Evolutionary conservation across 2,797 vertebrate species (phyloP), one percentile per base, ranked within the genome.

Genomic region (Pelodytes ibericus): DNA sequence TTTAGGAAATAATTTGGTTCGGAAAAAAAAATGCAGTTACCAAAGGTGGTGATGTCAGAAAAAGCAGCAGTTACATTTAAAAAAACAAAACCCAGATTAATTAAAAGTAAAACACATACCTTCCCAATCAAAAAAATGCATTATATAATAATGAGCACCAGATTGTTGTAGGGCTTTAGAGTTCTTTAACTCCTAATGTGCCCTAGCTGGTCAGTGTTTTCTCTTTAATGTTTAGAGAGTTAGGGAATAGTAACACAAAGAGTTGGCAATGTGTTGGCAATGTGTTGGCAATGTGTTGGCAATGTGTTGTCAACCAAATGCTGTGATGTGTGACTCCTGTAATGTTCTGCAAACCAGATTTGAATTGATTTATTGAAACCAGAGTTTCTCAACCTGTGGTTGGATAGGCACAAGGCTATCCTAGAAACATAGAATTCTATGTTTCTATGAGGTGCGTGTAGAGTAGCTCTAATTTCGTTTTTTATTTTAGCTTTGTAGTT

Each of bases 1-100:
- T 44, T 10, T 67, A 51, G 20, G 49, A 24, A 69, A 73, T 49
- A 10, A 73, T 64, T 63, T 73, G 59, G 47, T 73, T 63, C 57
- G 60, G 30, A 64, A 51, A 63, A 27, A n/a, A n/a, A n/a, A n/a
- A n/a, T n/a, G n/a, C 25, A 72, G 58, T 36, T 15, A 33, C 15
- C 22, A 33, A 49, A 15, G 22, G 22, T 16, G 27, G 18, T 31
- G 39, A 61, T 60, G 33, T 61, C 20, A 9, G 39, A 36, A 18
- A 36, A 36, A 53, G 30, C 30, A 73, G 24, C 44, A 33, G 3
- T 24, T n/a, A 49, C 8, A 67, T 20, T 51, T 6, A 49, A 47
- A 51, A n/a, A 31, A 53, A 31, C 26, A 20, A 49, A 20, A 44
- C 4, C 11, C 30, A 63, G 7, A 39, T 11, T 3, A 2, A 5